These are phyloP conservation scores for Diorhabda carinulata DNA, from an alignment of 1,140 invertebrate species.

Conservation along the genomic window DNA sequence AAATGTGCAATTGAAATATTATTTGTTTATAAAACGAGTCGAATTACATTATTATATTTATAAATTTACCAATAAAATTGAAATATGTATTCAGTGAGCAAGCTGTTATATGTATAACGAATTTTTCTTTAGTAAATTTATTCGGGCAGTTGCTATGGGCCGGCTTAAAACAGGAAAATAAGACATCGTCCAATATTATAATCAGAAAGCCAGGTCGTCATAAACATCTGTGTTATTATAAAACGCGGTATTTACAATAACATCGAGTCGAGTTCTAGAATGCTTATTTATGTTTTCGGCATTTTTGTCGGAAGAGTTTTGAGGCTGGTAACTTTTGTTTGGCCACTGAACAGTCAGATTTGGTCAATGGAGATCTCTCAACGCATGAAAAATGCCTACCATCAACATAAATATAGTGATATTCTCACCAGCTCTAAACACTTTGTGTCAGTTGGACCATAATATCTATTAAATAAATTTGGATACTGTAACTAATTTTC, in stretches of 20 bases:
- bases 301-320: slow-evolving; percentile 23
- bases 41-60: too few species aligned
- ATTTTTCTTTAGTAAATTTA: slow-evolving; percentile 12
- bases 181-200: slow-evolving; percentile 20
- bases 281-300: slow-evolving; percentile 27
- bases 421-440: slow-evolving; percentile 7
- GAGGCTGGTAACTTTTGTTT: slow-evolving; percentile 22
- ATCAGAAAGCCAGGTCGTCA: slow-evolving; percentile 21
- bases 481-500: too few species aligned
- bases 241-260: slow-evolving; percentile 24
- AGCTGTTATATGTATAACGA: not conserved
- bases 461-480: not conserved
- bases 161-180: slow-evolving; percentile 7
- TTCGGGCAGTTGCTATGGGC: slow-evolving; percentile 11
- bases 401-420: slow-evolving; percentile 14
- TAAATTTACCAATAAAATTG: not conserved
- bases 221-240: slow-evolving; percentile 29
- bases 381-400: slow-evolving; percentile 17
- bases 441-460: not conserved
- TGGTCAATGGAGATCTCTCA: slow-evolving; percentile 19
- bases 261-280: slow-evolving; percentile 15
- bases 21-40: too few species aligned
- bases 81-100: not conserved
- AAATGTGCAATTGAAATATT: too few species aligned
- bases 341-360: slow-evolving; percentile 21